Conservation (phyloP, 2,797 vertebrate genomes). For the Gallinago solitaria region DNA sequence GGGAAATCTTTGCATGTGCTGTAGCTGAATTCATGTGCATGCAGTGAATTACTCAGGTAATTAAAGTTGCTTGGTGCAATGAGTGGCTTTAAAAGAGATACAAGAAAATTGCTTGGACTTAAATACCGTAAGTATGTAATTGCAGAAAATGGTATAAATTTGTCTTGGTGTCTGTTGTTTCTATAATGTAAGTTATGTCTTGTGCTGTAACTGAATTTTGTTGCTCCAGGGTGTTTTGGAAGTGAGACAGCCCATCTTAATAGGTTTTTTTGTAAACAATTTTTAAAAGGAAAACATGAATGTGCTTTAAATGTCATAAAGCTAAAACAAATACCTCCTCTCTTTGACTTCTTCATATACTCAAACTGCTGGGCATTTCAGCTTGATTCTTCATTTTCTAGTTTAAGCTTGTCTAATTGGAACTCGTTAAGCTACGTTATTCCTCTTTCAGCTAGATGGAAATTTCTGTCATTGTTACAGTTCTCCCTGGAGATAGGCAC, state of each 20-base stretch:
- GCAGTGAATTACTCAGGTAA: conserved; percentile 46
- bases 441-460: neutral
- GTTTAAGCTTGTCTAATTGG: conserved; percentile 14
- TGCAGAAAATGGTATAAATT: conserved; percentile 24
- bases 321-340: neutral
- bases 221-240: conserved; percentile 45
- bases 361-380: neutral
- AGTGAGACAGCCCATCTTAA: conserved; percentile 29
- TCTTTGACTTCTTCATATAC: neutral
- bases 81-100: conserved; percentile 25
- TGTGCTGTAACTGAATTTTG: conserved; percentile 37
- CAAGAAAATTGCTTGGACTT: conserved; percentile 39
- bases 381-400: neutral
- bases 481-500: neutral
- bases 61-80: conserved; percentile 57
- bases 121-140: neutral
- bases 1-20: conserved; percentile 12
- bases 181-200: neutral
- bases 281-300: conserved; percentile 19
- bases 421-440: neutral
- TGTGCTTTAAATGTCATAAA: neutral
- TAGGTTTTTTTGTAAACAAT: conserved; percentile 45
- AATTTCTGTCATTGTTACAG: neutral
- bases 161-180: conserved; percentile 40
- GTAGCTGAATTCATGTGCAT: conserved; percentile 4